Conservation (phyloP, 1,140 invertebrate genomes). For the Drosophila guanche region DNA sequence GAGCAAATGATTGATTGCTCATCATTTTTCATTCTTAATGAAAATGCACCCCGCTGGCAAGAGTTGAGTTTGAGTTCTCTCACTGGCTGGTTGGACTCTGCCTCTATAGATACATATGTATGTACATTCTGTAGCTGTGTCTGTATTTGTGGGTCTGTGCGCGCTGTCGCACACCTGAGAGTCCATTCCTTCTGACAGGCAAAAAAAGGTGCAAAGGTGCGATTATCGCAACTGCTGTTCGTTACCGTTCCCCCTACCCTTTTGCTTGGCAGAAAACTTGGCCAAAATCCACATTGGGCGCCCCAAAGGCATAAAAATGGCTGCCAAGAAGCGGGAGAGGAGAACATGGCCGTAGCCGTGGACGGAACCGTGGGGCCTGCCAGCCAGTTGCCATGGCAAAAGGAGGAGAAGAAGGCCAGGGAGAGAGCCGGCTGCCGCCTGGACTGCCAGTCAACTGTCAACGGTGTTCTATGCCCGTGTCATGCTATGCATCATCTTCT, state of each 20-base stretch:
- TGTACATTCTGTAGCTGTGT: conserved; percentile 13
- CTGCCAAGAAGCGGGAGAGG: conserved; percentile 48
- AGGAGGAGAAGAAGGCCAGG: neutral
- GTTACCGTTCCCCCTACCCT: too few relatives aligned
- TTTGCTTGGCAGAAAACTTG: conserved; percentile 54
- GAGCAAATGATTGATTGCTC: conserved; percentile 83
- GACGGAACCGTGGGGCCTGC: too few relatives aligned
- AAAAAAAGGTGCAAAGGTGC: conserved; percentile 75
- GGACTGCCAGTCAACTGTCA: conserved; percentile 78
- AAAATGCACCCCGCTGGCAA: conserved; percentile 84
- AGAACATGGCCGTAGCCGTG: conserved; percentile 28
- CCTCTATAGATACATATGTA: conserved; percentile 19
- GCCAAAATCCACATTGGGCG: conserved; percentile 71
- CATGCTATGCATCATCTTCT: conserved; percentile 81
- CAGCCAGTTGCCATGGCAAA: neutral
- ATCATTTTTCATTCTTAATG: conserved; percentile 84
- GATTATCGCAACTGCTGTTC: conserved; percentile 66
- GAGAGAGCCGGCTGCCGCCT: conserved; percentile 11
- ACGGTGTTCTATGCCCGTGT: conserved; percentile 59
- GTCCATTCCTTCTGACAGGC: conserved; percentile 44
- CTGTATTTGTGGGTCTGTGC: conserved; percentile 21
- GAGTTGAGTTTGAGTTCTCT: conserved; percentile 61
- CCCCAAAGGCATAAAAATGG: conserved; percentile 73
- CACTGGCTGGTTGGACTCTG: conserved; percentile 50
- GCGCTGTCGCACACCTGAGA: conserved; percentile 67